Base-by-base conservation (phyloP, 2,113 vertebrate genomes). In the Cyanoderma ruficeps region DNA sequence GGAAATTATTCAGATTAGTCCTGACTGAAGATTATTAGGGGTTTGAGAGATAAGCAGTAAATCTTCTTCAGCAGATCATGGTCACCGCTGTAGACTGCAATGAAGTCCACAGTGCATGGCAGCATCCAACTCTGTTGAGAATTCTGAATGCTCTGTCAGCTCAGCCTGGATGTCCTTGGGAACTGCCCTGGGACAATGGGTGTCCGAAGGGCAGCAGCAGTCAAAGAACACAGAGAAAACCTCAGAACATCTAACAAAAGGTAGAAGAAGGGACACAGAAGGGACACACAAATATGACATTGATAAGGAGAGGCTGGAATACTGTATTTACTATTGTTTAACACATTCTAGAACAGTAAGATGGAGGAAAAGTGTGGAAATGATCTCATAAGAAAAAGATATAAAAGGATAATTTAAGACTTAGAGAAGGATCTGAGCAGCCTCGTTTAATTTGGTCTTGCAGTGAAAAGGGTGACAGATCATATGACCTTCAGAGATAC, bases 51-150 rank as follows among this genome's bases (percentile, higher is more conserved):
- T 55, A 90, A 90, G 60, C 21, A 87, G 41, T 35, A 78, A 87
- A 87, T 49, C 78, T 69, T 41, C 39, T 84, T 57, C 47, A 57
- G 83, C 53, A 87, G 61, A 80, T 87, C 20, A 82, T 3, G 42
- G 31, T 68, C 22, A 42, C 30, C 85, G 79, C 33, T 79, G 33
- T 8, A 68, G 55, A 60, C 11, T 1, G 6, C 49, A 57, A 57
- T 8, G 21, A 64, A 85, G 46, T 22, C 30, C 42, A 63, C 24
- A 10, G 18, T 10, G 22, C 63, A 64, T 2, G 1, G 21, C 76
- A 82, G 37, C 19, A 33, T n/a, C 0, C 0, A 1, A 44, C 27
- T 30, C 27, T 6, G 4, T 2, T n/a, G 28, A 15, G 23, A 80
- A 30, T 11, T 75, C 69, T 33, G 42, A 78, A 49, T 44, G 60